Base-by-base conservation (phyloP, 2,888 invertebrate species). In the Syritta pipiens region DNA sequence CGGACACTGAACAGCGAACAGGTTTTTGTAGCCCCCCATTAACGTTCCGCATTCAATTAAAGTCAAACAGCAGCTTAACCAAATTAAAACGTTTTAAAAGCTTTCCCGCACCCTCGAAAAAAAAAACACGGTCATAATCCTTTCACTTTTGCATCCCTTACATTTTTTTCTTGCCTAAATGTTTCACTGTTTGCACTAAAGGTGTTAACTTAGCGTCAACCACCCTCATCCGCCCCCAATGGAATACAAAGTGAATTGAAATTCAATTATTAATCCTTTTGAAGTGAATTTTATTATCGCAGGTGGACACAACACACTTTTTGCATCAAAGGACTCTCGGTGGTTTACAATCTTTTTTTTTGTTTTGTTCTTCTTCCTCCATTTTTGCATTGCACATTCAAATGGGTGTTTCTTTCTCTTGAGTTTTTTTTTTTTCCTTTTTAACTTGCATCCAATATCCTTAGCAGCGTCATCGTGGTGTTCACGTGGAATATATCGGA, bases 201-300 rank as follows among this genome's bases (percentile, higher is more conserved):
- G 20, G 9, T 62, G 49, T 14, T 48, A 49, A 37, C 37, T 30
- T 20, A 49, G 19, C 49, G 1, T 1, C 32, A n/a, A 10, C 32
- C 10, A 4, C 1, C 12, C 12, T 3, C 12, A 6, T 17, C 2
- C 37, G 17, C 9, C 17, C 37, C 14, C 7, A 17, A 17, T 14
- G 37, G n/a, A 51, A 30, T 22, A 1, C 30, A 53, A 53, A 71
- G 37, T 9, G 30, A 60, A 68, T 53, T 68, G 59, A 68, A 67
- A 75, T 68, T 69, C 69, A 76, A 69, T 76, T 76, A 62, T 68
- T 44, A 62, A n/a, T n/a, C 55, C 69, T 69, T 62, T 57, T 55
- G 42, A 60, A 44, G 69, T 62, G 32, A 28, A 49, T 24, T 32
- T 28, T 12, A 57, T 40, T 68, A 67, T 75, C 60, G 12, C 62